phyloP scores from a whole-genome alignment of 2,797 vertebrate genomes.

The Muscicapa comitata region DNA sequence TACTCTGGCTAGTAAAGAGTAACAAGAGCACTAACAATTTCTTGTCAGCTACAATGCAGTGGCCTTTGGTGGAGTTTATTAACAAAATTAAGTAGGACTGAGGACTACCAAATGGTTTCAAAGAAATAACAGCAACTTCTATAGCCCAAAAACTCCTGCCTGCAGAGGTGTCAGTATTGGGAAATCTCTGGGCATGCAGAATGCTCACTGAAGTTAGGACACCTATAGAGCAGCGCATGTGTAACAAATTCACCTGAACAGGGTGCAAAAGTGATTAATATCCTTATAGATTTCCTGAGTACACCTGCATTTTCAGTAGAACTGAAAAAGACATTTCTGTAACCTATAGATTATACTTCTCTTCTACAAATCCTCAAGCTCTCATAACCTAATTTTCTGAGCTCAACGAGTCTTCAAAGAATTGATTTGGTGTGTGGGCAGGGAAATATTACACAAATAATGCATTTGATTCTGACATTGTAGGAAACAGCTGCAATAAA shows the following conservation, averaged over 20 bases:
- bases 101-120: not conserved
- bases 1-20: not conserved
- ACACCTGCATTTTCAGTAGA: not conserved
- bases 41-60: not conserved
- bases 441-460: not conserved
- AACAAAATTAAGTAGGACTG: not conserved
- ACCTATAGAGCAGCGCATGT: not conserved
- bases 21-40: not conserved
- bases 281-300: not conserved
- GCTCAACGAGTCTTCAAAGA: not conserved
- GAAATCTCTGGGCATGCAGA: not conserved
- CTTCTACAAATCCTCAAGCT: not conserved
- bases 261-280: not conserved
- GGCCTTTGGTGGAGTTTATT: not conserved
- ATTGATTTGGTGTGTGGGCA: not conserved
- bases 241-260: not conserved
- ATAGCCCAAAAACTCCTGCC: not conserved
- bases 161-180: not conserved
- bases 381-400: not conserved
- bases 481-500: not conserved
- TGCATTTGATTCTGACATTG: not conserved
- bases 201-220: not conserved
- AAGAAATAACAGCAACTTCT: not conserved
- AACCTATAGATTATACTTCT: not conserved
- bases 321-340: not conserved